phyloP scores from a whole-genome alignment of 2,888 invertebrate species.

The Himalopsyche japonica region DNA sequence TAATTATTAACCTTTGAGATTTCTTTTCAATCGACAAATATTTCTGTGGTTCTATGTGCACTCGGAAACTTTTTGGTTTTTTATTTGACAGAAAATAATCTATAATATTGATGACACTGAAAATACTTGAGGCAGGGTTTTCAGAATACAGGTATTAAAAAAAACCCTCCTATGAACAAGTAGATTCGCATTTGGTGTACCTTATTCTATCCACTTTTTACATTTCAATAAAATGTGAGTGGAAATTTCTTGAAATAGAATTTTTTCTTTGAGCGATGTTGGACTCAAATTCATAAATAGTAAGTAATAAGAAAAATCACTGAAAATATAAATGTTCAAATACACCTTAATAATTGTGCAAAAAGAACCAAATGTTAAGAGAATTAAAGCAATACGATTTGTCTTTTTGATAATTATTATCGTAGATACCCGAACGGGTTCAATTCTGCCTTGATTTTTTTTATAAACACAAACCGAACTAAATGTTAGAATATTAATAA shows the following conservation, averaged over 20 bases:
- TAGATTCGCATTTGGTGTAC: too few species aligned
- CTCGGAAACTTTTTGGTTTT: too few species aligned
- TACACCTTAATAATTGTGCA: not conserved
- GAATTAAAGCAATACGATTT: not conserved
- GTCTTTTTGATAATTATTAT: not conserved
- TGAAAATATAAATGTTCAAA: not conserved
- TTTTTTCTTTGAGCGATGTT: not conserved
- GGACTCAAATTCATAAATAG: not conserved
- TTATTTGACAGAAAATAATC: too few species aligned
- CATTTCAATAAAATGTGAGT: too few species aligned
- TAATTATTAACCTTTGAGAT: too few species aligned
- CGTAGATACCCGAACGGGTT: not conserved
- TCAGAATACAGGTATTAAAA: too few species aligned
- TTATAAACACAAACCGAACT: not conserved
- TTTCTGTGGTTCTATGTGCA: too few species aligned
- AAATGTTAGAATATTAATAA: not conserved
- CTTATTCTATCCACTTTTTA: too few species aligned
- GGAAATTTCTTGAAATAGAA: not conserved
- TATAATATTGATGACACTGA: too few species aligned
- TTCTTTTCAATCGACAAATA: too few species aligned
- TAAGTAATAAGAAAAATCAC: not conserved
- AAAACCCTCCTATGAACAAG: too few species aligned
- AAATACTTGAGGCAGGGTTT: too few species aligned
- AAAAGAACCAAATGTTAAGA: not conserved
- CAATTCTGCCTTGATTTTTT: not conserved